These are phyloP conservation scores for Erynnis tages DNA, from an alignment of 2,888 invertebrate species.

Conservation along the genomic window DNA sequence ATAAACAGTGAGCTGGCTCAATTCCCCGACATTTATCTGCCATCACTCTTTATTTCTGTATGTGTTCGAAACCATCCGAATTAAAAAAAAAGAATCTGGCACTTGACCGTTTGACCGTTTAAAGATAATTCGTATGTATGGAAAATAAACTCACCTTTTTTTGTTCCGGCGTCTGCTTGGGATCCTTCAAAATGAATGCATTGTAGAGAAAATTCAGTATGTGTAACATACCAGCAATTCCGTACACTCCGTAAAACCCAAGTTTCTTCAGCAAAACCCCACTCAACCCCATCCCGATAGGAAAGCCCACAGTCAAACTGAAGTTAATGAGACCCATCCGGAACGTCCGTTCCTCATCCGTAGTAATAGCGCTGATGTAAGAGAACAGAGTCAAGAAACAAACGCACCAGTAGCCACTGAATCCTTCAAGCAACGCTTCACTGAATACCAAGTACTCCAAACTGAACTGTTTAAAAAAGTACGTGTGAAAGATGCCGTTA, in stretches of 20 bases:
- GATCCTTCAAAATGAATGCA: slow-evolving; percentile 84
- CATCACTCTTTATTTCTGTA: no score
- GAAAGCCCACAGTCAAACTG: slow-evolving; percentile 91
- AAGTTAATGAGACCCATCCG: slow-evolving; percentile 92
- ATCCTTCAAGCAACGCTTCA: slow-evolving; percentile 88
- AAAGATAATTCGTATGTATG: no score
- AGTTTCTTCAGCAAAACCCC: slow-evolving; percentile 86
- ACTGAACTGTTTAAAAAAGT: slow-evolving; percentile 86
- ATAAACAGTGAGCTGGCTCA: no score
- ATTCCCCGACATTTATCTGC: no score
- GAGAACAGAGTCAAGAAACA: slow-evolving; percentile 91
- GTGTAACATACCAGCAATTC: slow-evolving; percentile 84
- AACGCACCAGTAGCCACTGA: slow-evolving; percentile 91
- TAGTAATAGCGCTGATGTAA: slow-evolving; percentile 91
- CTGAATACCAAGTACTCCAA: slow-evolving; percentile 88
- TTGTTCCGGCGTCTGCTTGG: slow-evolving; percentile 57
- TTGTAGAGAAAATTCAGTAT: slow-evolving; percentile 85
- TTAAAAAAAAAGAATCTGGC: no score
- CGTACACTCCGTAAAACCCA: slow-evolving; percentile 90
- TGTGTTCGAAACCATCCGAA: no score
- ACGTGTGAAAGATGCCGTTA: slow-evolving; percentile 88
- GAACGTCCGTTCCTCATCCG: slow-evolving; percentile 87
- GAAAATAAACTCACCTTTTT: slow-evolving; percentile 47
- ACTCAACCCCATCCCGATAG: slow-evolving; percentile 92
- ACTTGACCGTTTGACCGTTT: no score